These are phyloP conservation scores for Aproaerema taeniolella DNA, from an alignment of 2,888 invertebrate genomes.

Conservation along the genomic window DNA sequence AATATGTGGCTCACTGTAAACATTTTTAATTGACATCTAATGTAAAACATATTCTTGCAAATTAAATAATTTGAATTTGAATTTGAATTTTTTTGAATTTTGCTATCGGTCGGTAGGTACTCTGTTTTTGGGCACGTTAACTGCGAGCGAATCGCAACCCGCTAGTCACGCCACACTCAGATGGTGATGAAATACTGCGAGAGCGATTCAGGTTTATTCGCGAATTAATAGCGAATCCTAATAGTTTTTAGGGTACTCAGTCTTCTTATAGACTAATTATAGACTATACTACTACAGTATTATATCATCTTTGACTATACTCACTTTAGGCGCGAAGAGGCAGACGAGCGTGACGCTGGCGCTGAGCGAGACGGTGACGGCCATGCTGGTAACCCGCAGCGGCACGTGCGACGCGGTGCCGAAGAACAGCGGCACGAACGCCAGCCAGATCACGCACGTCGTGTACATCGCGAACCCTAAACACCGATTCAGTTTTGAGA, in stretches of 20 bases:
- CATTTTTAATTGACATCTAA: too few species aligned
- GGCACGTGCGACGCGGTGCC: slow-evolving; percentile 96
- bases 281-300: not conserved
- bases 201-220: too few species aligned
- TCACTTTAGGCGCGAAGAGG: slow-evolving; percentile 92
- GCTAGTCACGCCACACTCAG: too few species aligned
- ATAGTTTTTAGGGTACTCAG: too few species aligned
- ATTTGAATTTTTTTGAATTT: too few species aligned
- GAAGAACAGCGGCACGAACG: slow-evolving; percentile 97
- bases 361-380: slow-evolving; percentile 95
- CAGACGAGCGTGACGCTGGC: slow-evolving; percentile 96
- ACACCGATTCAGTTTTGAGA: not conserved
- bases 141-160: too few species aligned
- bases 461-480: slow-evolving; percentile 96
- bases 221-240: too few species aligned
- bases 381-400: slow-evolving; percentile 95
- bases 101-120: not conserved
- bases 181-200: too few species aligned
- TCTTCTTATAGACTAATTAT: not conserved
- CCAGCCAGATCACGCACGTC: slow-evolving; percentile 98
- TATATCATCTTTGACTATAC: not conserved
- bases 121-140: not conserved
- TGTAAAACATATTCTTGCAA: too few species aligned
- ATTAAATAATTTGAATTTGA: too few species aligned
- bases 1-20: too few species aligned